Conservation (phyloP, 2,113 vertebrate species). For the Pelecanoides urinatrix region DNA sequence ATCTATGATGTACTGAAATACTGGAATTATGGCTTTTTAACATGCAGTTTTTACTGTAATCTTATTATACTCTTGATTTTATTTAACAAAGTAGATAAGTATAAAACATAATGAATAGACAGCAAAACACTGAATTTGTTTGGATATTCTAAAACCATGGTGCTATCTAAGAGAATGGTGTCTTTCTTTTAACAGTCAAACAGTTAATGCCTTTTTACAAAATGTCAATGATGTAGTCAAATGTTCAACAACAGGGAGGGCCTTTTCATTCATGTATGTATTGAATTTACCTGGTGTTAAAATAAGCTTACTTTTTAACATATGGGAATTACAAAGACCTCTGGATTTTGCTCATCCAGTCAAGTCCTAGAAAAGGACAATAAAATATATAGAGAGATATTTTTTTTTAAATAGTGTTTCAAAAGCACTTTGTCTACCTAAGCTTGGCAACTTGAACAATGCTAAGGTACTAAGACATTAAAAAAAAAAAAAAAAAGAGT, state of each 20-base stretch:
- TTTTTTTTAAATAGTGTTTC: conserved; percentile 79
- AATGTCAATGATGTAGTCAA: conserved; percentile 62
- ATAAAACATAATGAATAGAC: conserved; percentile 55
- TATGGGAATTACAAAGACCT: conserved; percentile 68
- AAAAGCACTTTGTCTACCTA: conserved; percentile 86
- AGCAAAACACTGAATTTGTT: conserved; percentile 86
- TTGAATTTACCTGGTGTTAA: conserved; percentile 65
- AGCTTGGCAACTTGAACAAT: conserved; percentile 78
- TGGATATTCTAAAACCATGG: conserved; percentile 83
- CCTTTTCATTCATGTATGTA: conserved; percentile 67
- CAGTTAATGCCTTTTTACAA: conserved; percentile 82
- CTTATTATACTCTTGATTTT: conserved; percentile 74
- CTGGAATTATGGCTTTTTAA: conserved; percentile 86
- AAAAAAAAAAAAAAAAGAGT: conserved; percentile 54
- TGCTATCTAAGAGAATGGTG: conserved; percentile 85
- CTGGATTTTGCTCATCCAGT: conserved; percentile 71
- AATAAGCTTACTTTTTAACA: conserved; percentile 71
- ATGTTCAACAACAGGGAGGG: conserved; percentile 41
- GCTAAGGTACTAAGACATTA: conserved; percentile 75
- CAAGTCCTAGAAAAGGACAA: conserved; percentile 69
- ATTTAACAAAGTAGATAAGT: conserved; percentile 76
- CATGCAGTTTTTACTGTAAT: conserved; percentile 77
- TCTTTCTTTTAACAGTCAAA: conserved; percentile 75
- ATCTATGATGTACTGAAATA: conserved; percentile 82
- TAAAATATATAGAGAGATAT: conserved; percentile 68